Evolutionary conservation across 2,888 invertebrate genomes (phyloP).

Genomic region (Cenopis cana): DNA sequence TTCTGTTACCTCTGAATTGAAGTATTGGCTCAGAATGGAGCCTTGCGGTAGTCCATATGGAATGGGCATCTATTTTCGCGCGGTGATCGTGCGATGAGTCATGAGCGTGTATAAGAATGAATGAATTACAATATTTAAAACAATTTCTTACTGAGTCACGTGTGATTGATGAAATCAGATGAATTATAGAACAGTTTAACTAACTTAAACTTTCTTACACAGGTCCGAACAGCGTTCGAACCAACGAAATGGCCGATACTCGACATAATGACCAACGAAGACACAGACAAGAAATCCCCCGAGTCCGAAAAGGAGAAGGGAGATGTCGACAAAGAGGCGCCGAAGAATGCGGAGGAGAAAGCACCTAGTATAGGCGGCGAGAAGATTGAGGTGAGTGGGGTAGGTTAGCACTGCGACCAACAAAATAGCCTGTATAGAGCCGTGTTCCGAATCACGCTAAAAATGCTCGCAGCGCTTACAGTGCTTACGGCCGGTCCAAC

Average conservation of each 20-base stretch:
- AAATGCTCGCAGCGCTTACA: no score
- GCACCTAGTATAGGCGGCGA: conserved; percentile 64
- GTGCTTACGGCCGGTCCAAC: no score
- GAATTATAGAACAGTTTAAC: not conserved
- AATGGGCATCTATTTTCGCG: no score
- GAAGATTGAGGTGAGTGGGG: conserved; percentile 28
- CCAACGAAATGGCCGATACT: conserved; percentile 96
- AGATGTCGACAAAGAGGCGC: conserved; percentile 36
- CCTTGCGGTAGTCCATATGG: no score
- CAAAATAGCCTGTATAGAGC: not conserved
- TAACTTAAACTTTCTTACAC: conserved; percentile 37
- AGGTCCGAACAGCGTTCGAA: conserved; percentile 93
- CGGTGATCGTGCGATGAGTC: no score
- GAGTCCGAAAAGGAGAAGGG: conserved; percentile 47
- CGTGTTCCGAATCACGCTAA: no score
- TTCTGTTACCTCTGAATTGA: no score
- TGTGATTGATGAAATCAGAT: not conserved
- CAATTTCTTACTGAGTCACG: not conserved
- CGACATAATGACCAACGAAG: conserved; percentile 75
- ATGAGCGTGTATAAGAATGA: no score
- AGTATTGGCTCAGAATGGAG: no score
- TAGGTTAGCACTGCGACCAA: not conserved
- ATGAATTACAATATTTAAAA: not conserved
- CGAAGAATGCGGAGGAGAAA: conserved; percentile 46
- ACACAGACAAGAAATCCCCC: conserved; percentile 48